These are phyloP conservation scores for Chironomus striatipennis DNA, from an alignment of 1,140 invertebrate genomes.

Conservation along the genomic window DNA sequence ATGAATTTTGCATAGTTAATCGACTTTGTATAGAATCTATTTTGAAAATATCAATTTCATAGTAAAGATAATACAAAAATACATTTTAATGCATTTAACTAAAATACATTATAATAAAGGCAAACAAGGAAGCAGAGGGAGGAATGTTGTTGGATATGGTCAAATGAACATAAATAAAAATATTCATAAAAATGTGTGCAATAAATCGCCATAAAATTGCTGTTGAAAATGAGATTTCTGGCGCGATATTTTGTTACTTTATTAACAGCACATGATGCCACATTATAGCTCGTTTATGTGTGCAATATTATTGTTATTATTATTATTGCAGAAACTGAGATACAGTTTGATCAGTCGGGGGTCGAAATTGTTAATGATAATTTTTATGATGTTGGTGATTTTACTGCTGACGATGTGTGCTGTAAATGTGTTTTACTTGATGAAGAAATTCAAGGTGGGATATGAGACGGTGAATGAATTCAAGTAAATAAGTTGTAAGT, in stretches of 20 bases:
- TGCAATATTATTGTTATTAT: no score
- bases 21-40: neutral
- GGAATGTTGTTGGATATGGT: neutral
- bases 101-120: neutral
- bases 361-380: no score
- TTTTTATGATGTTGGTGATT: no score
- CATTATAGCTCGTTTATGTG: neutral
- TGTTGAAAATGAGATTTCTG: neutral
- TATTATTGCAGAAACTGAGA: no score
- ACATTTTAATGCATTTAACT: neutral
- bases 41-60: constrained; percentile 23
- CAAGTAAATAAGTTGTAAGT: no score
- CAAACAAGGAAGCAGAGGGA: neutral
- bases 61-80: neutral
- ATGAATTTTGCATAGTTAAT: constrained; percentile 18
- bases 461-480: no score
- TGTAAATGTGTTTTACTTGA: no score
- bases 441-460: no score
- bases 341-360: no score
- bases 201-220: neutral
- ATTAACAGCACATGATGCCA: neutral
- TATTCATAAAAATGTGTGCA: neutral
- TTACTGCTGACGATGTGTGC: no score
- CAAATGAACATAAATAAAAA: neutral
- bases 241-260: neutral